Percentiles rank a stretch among this genome's conserved stretches.
phyloP scores from a whole-genome alignment of 2,113 vertebrate species.

The Myodes glareolus region DNA sequence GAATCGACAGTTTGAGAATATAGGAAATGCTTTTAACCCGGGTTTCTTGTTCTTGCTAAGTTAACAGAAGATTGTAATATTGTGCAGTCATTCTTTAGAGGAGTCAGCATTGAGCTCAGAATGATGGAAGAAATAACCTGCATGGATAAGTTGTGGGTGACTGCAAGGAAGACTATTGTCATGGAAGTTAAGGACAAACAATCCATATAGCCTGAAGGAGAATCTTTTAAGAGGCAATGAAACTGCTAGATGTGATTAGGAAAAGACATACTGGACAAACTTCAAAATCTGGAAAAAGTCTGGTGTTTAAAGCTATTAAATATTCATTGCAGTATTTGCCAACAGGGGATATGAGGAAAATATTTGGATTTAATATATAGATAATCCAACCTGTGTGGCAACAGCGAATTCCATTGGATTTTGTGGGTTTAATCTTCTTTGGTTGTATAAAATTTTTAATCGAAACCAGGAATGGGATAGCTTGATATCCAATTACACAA shows the following conservation, averaged over 20 bases:
- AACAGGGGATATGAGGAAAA: not conserved
- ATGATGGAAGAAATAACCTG: not conserved
- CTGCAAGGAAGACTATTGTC: not conserved
- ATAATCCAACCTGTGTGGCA: not conserved
- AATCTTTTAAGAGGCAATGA: not conserved
- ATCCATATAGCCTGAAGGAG: not conserved
- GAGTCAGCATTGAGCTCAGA: not conserved
- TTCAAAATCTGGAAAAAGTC: not conserved
- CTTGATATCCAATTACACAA: not conserved
- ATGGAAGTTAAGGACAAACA: not conserved
- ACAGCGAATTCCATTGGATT: not conserved
- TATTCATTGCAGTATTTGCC: not conserved
- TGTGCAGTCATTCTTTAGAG: not conserved
- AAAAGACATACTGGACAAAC: not conserved
- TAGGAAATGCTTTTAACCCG: not conserved
- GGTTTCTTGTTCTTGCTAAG: constrained; percentile 12
- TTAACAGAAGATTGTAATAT: not conserved
- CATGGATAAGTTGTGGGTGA: not conserved
- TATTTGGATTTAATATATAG: not conserved
- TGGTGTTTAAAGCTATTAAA: not conserved
- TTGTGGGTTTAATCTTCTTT: not conserved
- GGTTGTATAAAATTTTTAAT: not conserved
- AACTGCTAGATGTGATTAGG: not conserved
- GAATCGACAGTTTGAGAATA: not conserved
- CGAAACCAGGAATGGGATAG: not conserved